Conservation (phyloP, 2,797 vertebrate genomes). For the Vultur gryphus region DNA sequence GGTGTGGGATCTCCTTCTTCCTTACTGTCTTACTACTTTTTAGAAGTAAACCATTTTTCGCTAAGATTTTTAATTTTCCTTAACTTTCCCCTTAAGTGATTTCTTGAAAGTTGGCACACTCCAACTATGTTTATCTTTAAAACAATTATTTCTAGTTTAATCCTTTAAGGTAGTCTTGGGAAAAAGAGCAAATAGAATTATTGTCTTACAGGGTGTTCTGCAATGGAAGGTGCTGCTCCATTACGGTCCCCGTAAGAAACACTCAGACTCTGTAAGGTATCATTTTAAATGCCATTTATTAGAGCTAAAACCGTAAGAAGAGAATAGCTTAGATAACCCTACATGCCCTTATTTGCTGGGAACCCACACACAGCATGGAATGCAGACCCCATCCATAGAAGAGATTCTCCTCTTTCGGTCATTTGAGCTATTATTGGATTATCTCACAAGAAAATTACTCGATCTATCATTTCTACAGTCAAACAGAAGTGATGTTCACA, state of each 20-base stretch:
- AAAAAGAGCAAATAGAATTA: background rate
- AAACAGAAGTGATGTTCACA: background rate
- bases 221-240: rapidly evolving
- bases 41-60: background rate
- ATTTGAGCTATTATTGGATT: background rate
- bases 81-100: background rate
- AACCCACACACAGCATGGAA: rapidly evolving
- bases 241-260: background rate
- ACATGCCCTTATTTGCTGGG: background rate
- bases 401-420: background rate
- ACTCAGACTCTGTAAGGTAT: background rate
- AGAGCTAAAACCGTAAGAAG: background rate
- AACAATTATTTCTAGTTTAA: background rate
- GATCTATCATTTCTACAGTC: background rate
- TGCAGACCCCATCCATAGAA: background rate
- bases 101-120: background rate
- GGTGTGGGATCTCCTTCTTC: background rate
- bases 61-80: background rate
- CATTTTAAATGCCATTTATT: background rate
- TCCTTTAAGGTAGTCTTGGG: background rate
- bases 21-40: background rate
- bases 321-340: background rate
- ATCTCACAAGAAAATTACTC: background rate
- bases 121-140: background rate
- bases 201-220: background rate